These are phyloP conservation scores for Erinaceus europaeus DNA, from an alignment of 2,113 vertebrate genomes.

Conservation along the genomic window DNA sequence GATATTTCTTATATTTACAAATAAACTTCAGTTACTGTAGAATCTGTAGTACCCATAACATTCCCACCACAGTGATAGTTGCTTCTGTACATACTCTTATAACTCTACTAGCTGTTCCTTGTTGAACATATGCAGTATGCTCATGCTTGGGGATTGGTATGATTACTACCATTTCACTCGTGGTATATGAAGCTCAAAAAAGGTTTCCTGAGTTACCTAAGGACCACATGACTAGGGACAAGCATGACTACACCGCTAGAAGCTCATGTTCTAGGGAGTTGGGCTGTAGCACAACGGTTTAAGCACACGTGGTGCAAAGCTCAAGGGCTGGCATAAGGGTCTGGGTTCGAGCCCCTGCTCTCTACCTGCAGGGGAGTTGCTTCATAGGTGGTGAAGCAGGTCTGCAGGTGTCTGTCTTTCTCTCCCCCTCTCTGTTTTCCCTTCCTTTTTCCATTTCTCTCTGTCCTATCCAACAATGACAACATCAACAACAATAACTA, in stretches of 20 bases:
- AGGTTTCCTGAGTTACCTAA: slow-evolving; percentile 3
- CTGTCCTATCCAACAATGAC: too few relatives aligned
- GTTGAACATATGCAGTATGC: background rate
- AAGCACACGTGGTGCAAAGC: too few relatives aligned
- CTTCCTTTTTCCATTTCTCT: too few relatives aligned
- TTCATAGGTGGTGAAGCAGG: too few relatives aligned
- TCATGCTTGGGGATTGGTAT: background rate
- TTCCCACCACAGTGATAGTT: background rate
- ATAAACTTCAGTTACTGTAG: background rate
- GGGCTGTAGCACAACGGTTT: too few relatives aligned
- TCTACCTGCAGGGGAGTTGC: too few relatives aligned
- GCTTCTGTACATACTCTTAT: background rate
- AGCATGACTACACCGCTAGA: background rate
- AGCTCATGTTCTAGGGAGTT: background rate
- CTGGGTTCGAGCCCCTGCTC: too few relatives aligned
- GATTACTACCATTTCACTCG: background rate
- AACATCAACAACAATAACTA: too few relatives aligned
- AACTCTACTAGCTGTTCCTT: background rate
- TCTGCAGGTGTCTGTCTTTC: too few relatives aligned
- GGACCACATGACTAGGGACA: background rate
- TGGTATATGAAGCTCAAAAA: background rate
- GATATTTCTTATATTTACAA: background rate
- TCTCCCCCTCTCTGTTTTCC: too few relatives aligned
- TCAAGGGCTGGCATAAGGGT: too few relatives aligned
- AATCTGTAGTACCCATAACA: background rate